A percentile compares a stretch with the other conserved stretches of the same genome.
Conservation (phyloP, 2,797 vertebrate species). For the Aulostomus chinensis region DNA sequence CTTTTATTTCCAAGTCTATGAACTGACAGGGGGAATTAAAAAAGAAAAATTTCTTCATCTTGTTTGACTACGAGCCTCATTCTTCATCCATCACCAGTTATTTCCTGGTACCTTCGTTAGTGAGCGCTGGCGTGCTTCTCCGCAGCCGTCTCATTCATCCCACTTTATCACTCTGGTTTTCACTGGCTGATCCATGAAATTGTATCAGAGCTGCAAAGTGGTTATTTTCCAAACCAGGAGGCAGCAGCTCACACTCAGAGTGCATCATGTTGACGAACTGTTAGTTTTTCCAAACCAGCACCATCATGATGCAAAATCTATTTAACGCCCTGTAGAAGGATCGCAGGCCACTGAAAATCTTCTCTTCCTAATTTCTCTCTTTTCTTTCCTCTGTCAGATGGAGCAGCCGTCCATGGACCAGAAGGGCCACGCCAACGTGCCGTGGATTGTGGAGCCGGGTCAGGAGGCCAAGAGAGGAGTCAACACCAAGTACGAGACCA, state of each 20-base stretch:
- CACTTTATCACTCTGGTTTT: no score
- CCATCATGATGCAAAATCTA: neutral
- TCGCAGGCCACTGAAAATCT: neutral
- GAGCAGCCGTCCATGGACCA: conserved; percentile 95
- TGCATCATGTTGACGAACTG: neutral
- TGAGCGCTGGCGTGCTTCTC: no score
- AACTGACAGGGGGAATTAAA: neutral
- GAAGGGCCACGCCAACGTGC: conserved; percentile 98
- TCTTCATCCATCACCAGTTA: conserved; percentile 1
- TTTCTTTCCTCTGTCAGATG: conserved; percentile 81
- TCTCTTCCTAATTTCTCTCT: neutral
- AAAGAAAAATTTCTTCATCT: neutral
- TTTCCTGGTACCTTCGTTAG: conserved; percentile 11
- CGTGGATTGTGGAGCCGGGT: conserved; percentile 99
- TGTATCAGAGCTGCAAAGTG: no score
- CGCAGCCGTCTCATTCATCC: neutral
- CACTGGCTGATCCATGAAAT: conserved; percentile 4
- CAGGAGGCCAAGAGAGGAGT: conserved; percentile 99
- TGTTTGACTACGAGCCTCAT: neutral
- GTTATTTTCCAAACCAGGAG: neutral
- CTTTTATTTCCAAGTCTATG: neutral
- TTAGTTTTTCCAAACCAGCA: neutral
- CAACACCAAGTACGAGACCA: conserved; percentile 99
- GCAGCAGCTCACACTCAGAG: neutral
- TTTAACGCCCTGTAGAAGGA: neutral